Percentiles rank a stretch among this genome's conserved stretches.
Evolutionary conservation across 1,140 invertebrate species (phyloP).

Genomic region (Globodera ellingtonae): DNA sequence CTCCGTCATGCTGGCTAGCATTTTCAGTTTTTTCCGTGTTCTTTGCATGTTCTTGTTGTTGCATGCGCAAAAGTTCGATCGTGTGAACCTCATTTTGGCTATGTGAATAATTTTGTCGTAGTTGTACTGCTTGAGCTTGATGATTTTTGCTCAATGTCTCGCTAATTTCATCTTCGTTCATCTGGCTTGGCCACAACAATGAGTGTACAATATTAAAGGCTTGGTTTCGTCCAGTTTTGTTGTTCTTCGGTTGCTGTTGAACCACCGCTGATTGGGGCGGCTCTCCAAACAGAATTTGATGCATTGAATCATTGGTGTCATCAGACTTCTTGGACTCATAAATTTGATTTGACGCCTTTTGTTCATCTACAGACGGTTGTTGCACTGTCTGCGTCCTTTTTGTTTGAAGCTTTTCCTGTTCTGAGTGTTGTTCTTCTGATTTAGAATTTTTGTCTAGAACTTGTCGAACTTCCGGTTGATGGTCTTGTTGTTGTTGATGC

Average conservation of each 20-base stretch:
- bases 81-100: neutral
- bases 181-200: neutral
- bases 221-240: neutral
- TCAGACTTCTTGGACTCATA: neutral
- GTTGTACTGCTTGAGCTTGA: neutral
- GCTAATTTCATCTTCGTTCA: neutral
- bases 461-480: too few species aligned
- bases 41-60: too few species aligned
- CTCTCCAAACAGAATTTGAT: slow-evolving; percentile 28
- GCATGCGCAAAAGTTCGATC: too few species aligned
- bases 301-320: slow-evolving; percentile 13
- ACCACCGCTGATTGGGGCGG: neutral
- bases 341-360: neutral
- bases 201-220: neutral
- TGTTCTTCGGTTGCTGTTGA: neutral
- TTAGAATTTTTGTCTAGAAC: too few species aligned
- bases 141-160: neutral
- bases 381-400: neutral
- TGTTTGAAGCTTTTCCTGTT: neutral
- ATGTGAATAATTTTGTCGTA: neutral
- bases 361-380: neutral
- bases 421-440: too few species aligned
- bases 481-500: too few species aligned
- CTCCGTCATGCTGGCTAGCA: too few species aligned
- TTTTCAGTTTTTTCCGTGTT: too few species aligned